phyloP scores from a whole-genome alignment of 2,888 invertebrate genomes.

The Rhimphoctona megacephalus region DNA sequence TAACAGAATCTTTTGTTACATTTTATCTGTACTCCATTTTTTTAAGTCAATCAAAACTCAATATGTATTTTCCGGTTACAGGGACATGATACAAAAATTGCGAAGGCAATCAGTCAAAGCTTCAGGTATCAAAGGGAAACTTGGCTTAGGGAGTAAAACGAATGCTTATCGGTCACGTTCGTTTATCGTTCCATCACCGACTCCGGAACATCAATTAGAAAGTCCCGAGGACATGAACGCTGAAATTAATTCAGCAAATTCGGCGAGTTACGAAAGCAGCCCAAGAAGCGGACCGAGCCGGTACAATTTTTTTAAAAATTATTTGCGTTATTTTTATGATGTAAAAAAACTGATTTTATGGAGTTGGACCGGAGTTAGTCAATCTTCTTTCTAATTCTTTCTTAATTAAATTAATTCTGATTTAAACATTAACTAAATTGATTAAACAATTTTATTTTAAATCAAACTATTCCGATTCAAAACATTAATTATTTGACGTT shows the following conservation, averaged over 20 bases:
- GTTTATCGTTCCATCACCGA: constrained; percentile 90
- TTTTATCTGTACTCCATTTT: background rate
- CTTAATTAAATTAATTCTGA: too few species aligned
- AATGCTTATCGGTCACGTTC: constrained; percentile 91
- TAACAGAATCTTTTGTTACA: constrained; percentile 73
- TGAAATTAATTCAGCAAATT: constrained; percentile 84
- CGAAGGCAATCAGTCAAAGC: constrained; percentile 93
- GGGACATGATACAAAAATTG: constrained; percentile 97
- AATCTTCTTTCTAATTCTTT: too few species aligned
- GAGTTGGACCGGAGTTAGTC: too few species aligned
- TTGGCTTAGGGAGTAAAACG: constrained; percentile 88
- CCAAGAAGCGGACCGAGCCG: constrained; percentile 89
- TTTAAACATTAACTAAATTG: background rate
- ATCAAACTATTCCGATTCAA: background rate
- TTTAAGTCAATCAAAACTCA: background rate
- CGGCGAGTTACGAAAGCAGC: constrained; percentile 90
- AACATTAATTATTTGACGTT: background rate
- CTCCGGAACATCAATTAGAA: constrained; percentile 87
- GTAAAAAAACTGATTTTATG: background rate
- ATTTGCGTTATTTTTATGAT: background rate
- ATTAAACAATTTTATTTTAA: background rate
- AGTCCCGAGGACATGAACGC: constrained; percentile 83
- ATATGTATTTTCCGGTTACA: constrained; percentile 76
- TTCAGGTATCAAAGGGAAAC: constrained; percentile 92
- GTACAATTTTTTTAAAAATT: constrained; percentile 66